Evolutionary conservation across 2,113 vertebrate genomes (phyloP).

Genomic region (Ceratotherium simum): DNA sequence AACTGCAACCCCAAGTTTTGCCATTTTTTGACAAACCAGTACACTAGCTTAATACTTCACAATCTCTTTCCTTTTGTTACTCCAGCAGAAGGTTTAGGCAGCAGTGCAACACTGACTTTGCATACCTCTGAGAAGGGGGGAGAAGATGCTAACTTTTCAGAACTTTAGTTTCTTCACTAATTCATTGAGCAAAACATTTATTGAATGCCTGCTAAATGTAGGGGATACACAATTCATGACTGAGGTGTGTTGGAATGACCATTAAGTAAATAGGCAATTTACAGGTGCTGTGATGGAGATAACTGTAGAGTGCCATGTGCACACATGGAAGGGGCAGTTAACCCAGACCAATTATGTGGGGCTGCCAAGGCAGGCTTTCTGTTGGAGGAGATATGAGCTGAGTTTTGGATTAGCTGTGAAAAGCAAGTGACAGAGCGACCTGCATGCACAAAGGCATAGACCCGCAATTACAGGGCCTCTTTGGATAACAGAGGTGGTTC

Average conservation of each 20-base stretch:
- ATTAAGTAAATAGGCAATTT: too few species aligned
- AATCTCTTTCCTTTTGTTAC: neutral
- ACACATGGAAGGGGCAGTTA: too few species aligned
- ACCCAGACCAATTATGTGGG: too few species aligned
- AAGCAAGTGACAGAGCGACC: neutral
- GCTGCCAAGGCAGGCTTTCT: neutral
- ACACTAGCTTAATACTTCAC: neutral
- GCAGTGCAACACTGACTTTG: too few species aligned
- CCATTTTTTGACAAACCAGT: neutral
- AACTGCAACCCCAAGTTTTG: neutral
- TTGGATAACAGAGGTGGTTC: neutral
- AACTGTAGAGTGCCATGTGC: rapidly evolving
- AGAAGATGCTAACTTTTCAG: neutral
- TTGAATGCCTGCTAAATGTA: neutral
- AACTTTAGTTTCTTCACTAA: neutral
- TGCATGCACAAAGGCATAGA: neutral
- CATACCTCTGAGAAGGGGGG: neutral
- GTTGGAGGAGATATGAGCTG: too few species aligned
- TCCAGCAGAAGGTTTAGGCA: too few species aligned
- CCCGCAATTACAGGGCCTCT: neutral
- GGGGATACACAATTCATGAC: neutral
- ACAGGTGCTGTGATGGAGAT: neutral
- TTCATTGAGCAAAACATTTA: neutral
- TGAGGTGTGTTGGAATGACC: neutral
- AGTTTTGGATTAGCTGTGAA: neutral